These are phyloP conservation scores for Altica lythri DNA, from an alignment of 2,888 invertebrate genomes.

Conservation along the genomic window DNA sequence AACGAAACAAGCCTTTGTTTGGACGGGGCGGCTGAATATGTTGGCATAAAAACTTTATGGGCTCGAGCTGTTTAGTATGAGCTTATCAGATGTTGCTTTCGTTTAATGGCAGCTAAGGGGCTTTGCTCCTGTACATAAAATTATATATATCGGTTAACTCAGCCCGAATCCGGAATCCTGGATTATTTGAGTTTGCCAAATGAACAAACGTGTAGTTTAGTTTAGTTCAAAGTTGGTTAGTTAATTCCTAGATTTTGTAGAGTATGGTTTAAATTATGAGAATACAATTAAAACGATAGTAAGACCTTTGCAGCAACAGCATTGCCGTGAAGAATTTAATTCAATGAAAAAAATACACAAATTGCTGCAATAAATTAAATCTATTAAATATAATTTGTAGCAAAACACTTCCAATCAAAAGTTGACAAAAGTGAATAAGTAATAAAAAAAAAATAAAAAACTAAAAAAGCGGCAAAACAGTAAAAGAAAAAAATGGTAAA, in stretches of 20 bases:
- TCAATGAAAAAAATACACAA: too few relatives aligned
- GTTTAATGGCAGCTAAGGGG: conserved; percentile 26
- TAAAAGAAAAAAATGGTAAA: too few relatives aligned
- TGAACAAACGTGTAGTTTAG: neutral
- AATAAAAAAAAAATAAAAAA: too few relatives aligned
- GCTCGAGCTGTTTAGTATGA: conserved; percentile 20
- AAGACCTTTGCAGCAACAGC: too few relatives aligned
- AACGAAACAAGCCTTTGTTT: conserved; percentile 24
- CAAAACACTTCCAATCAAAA: too few relatives aligned
- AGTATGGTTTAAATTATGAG: too few relatives aligned
- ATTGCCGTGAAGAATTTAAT: too few relatives aligned
- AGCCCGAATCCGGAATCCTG: conserved; percentile 14
- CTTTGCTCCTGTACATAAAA: conserved; percentile 24
- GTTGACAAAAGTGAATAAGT: too few relatives aligned
- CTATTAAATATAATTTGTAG: too few relatives aligned
- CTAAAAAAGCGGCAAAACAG: too few relatives aligned
- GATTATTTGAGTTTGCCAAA: conserved; percentile 8
- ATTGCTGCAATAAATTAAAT: too few relatives aligned
- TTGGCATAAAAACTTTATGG: conserved; percentile 26
- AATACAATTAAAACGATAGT: too few relatives aligned
- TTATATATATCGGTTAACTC: conserved; percentile 17
- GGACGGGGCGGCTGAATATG: conserved; percentile 10
- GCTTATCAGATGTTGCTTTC: conserved; percentile 30
- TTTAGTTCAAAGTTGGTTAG: neutral
- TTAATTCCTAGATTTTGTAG: neutral